These are phyloP conservation scores for Scolopax mira DNA, from an alignment of 2,113 vertebrate species.

Conservation along the genomic window DNA sequence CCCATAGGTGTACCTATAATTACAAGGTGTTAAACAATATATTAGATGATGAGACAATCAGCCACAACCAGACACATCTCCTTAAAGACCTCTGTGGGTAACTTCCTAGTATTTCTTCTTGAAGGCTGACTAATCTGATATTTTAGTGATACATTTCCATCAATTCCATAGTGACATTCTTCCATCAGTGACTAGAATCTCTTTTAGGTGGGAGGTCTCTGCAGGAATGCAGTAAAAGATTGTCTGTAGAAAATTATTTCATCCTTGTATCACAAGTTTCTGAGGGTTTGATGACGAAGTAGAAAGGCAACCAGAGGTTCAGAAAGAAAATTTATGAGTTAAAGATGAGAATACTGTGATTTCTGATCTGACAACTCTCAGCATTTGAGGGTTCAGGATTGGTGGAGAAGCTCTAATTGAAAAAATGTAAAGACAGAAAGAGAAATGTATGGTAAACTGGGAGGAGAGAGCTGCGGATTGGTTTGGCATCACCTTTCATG, in stretches of 20 bases:
- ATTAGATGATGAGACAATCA: not conserved
- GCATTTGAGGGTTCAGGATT: not conserved
- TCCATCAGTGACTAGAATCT: not conserved
- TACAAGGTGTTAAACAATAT: not conserved
- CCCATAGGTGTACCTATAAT: slow-evolving; percentile 74
- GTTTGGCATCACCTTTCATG: not conserved
- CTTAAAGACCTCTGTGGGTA: not conserved
- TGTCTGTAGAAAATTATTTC: not conserved
- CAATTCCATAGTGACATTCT: not conserved
- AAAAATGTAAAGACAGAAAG: not conserved
- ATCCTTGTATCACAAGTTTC: not conserved
- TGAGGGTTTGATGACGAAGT: not conserved
- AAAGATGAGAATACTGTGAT: not conserved
- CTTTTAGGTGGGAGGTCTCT: not conserved
- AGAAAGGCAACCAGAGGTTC: not conserved
- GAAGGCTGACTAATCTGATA: not conserved
- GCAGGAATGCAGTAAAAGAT: not conserved
- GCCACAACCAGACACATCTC: not conserved
- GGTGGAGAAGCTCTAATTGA: not conserved
- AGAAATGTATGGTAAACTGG: not conserved
- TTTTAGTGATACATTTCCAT: not conserved
- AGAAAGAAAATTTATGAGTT: not conserved
- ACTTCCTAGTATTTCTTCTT: not conserved
- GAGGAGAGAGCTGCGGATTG: not conserved
- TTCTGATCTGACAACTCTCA: not conserved